A percentile compares a stretch with the other conserved stretches of the same genome.
Conservation (phyloP, 1,140 invertebrate genomes). For the Berghia stephanieae region DNA sequence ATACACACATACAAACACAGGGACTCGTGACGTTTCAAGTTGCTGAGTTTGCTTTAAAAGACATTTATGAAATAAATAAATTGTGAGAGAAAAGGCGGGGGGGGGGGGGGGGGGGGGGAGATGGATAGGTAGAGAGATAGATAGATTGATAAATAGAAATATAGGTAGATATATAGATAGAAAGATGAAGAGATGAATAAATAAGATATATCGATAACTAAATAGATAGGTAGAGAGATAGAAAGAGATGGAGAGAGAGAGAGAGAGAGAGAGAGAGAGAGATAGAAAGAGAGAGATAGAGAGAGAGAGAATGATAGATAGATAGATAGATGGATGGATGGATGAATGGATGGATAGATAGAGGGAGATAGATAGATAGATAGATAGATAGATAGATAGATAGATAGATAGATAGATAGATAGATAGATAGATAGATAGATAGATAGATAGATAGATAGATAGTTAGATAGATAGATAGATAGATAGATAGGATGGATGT, state of each 20-base stretch:
- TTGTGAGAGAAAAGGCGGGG: too few relatives aligned
- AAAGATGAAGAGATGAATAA: background rate
- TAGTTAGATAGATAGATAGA: conserved; percentile 17
- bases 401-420: conserved; percentile 19
- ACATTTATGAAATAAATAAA: too few relatives aligned
- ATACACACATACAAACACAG: too few relatives aligned
- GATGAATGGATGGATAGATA: conserved; percentile 17
- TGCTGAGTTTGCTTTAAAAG: too few relatives aligned
- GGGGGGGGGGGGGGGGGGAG: too few relatives aligned
- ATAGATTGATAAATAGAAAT: too few relatives aligned
- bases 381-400: conserved; percentile 18
- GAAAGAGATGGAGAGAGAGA: background rate
- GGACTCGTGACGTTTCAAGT: too few relatives aligned
- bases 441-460: conserved; percentile 19
- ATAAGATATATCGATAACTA: background rate
- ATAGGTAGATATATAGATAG: too few relatives aligned
- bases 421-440: conserved; percentile 19
- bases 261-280: background rate
- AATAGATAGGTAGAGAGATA: too few relatives aligned
- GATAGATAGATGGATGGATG: background rate
- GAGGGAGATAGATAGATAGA: conserved; percentile 12
- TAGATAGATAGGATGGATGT: conserved; percentile 19
- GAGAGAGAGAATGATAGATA: background rate
- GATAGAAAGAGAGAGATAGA: background rate
- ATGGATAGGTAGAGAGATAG: too few relatives aligned